Conservation (phyloP, 1,140 invertebrate species). For the Acromyrmex echinatior region DNA sequence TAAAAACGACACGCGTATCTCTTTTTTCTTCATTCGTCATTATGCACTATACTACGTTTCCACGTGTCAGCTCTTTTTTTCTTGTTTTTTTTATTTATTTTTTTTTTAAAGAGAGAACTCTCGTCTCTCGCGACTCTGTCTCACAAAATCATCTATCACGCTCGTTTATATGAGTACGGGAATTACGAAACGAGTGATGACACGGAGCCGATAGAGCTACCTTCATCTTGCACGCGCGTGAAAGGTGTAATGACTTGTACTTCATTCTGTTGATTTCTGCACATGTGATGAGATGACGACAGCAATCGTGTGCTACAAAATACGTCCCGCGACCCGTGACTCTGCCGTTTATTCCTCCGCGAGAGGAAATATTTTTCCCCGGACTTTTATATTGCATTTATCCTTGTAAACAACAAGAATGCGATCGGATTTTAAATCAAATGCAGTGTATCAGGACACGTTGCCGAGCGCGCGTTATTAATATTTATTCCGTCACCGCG, state of each 20-base stretch:
- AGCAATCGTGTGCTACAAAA: not conserved
- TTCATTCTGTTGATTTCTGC: slow-evolving; percentile 1
- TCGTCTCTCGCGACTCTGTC: not conserved
- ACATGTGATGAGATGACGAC: slow-evolving; percentile 38
- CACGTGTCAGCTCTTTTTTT: not conserved
- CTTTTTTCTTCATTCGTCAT: not conserved
- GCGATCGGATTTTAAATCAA: slow-evolving; percentile 5
- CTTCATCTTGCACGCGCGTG: not conserved
- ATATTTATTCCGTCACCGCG: slow-evolving; percentile 1
- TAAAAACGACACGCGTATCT: slow-evolving; percentile 4
- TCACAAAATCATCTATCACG: not conserved
- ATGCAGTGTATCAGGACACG: not conserved
- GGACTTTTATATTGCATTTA: not conserved
- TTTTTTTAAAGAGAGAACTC: not conserved
- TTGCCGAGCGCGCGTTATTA: slow-evolving; percentile 2
- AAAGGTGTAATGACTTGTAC: slow-evolving; percentile 35
- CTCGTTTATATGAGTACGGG: not conserved
- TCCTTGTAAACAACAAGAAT: slow-evolving; percentile 8
- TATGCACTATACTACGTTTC: not conserved
- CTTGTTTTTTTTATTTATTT: not conserved
- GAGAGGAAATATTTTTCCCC: not conserved
- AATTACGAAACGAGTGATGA: not conserved
- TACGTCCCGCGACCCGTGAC: slow-evolving; percentile 20
- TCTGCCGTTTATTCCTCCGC: slow-evolving; percentile 9
- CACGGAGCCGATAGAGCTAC: too few relatives aligned